A percentile compares a stretch with the other conserved stretches of the same genome.
Evolutionary conservation across 1,140 invertebrate genomes (phyloP).

Genomic region (Drosophila serrata): DNA sequence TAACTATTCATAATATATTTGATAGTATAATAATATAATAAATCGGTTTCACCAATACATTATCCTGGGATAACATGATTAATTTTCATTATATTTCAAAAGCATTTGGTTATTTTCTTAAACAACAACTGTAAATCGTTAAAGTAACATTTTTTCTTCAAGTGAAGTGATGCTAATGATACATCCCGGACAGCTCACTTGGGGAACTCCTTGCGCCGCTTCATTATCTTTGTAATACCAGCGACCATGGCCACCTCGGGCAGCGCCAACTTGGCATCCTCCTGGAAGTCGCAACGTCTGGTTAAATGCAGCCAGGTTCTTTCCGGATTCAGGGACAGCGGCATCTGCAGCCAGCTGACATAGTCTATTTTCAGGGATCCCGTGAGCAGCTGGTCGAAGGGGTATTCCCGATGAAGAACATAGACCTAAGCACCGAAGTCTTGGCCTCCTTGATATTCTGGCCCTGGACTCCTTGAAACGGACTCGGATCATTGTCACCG

Average conservation of each 20-base stretch:
- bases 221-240: slow-evolving; percentile 82
- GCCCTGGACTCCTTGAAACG: slow-evolving; percentile 74
- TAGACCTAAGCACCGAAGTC: slow-evolving; percentile 88
- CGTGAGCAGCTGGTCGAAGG: slow-evolving; percentile 89
- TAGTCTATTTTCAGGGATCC: slow-evolving; percentile 87
- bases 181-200: slow-evolving; percentile 47
- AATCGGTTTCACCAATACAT: neutral
- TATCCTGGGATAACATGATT: too few species aligned
- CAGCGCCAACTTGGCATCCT: slow-evolving; percentile 78
- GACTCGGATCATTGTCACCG: slow-evolving; percentile 77
- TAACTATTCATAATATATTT: neutral
- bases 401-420: slow-evolving; percentile 91
- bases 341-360: slow-evolving; percentile 86
- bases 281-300: slow-evolving; percentile 86
- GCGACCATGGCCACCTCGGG: slow-evolving; percentile 85
- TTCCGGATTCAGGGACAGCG: slow-evolving; percentile 86
- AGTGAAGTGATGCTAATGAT: slow-evolving; percentile 47
- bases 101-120: neutral
- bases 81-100: neutral
- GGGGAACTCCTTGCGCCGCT: slow-evolving; percentile 70
- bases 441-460: slow-evolving; percentile 86
- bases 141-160: neutral
- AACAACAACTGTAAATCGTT: neutral
- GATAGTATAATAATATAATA: neutral
- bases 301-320: slow-evolving; percentile 86